Evolutionary conservation across 2,113 vertebrate genomes (phyloP).

Genomic region (Pseudorasbora parva): DNA sequence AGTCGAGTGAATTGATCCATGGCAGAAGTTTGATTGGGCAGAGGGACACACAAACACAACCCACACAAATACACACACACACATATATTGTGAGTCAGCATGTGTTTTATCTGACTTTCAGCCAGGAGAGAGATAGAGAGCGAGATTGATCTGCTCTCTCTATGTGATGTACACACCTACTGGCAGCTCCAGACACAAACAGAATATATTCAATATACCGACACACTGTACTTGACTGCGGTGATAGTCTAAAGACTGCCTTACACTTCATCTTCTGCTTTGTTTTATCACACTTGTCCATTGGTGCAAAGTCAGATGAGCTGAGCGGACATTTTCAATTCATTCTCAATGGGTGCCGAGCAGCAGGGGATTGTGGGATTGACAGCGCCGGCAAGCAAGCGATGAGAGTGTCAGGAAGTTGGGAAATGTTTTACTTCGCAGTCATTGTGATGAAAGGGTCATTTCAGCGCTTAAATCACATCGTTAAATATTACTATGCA

Average conservation of each 20-base stretch:
- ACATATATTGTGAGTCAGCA: not conserved
- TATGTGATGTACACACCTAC: slow-evolving; percentile 13
- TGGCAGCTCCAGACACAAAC: slow-evolving; percentile 18
- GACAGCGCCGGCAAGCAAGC: not conserved
- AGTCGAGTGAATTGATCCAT: slow-evolving; percentile 38
- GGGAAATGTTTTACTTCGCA: not conserved
- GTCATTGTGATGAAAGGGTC: not conserved
- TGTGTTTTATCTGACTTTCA: slow-evolving; percentile 21
- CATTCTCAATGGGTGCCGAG: slow-evolving; percentile 9
- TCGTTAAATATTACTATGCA: not conserved
- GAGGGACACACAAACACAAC: not conserved
- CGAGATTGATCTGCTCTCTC: not conserved
- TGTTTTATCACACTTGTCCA: slow-evolving; percentile 14
- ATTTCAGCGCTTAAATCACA: not conserved
- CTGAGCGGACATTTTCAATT: slow-evolving; percentile 3
- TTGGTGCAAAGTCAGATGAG: slow-evolving; percentile 12
- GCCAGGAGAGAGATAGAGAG: not conserved
- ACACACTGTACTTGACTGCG: slow-evolving; percentile 20
- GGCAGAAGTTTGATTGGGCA: not conserved
- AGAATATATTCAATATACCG: slow-evolving; percentile 19
- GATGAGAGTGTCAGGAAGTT: not conserved
- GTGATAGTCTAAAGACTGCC: slow-evolving; percentile 16
- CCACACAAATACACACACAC: not conserved
- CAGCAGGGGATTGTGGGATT: slow-evolving; percentile 17
- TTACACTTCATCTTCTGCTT: slow-evolving; percentile 29